phyloP scores from a whole-genome alignment of 2,113 vertebrate genomes.

The Chitala chitala region DNA sequence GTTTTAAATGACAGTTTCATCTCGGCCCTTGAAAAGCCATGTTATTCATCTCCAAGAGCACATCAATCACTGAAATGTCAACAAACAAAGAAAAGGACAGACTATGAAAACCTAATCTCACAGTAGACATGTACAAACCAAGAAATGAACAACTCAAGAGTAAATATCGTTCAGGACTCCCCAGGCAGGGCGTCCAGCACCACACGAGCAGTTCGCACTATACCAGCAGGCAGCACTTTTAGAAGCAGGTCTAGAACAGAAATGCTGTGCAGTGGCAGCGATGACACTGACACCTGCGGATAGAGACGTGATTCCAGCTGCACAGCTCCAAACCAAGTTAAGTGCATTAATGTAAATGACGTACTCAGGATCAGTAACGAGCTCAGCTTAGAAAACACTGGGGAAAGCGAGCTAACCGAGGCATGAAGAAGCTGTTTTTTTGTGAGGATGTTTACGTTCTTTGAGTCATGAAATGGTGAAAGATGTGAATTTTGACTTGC shows the following conservation, averaged over 20 bases:
- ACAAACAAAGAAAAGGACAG: constrained; percentile 50
- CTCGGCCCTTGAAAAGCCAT: constrained; percentile 33
- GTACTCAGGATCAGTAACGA: not conserved
- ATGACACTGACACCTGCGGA: not conserved
- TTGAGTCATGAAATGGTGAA: no score
- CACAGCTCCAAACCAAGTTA: not conserved
- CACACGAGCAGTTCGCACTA: not conserved
- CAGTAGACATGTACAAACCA: constrained; percentile 42
- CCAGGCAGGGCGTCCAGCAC: constrained; percentile 11
- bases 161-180: constrained; percentile 24
- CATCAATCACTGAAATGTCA: constrained; percentile 52
- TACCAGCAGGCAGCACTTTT: not conserved
- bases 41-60: constrained; percentile 42
- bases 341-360: not conserved
- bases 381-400: not conserved
- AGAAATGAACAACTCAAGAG: constrained; percentile 39
- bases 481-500: no score
- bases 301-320: not conserved
- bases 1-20: constrained; percentile 33
- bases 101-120: constrained; percentile 44
- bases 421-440: no score
- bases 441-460: no score
- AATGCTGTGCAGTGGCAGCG: not conserved
- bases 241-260: no score
- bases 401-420: no score